Percentiles rank a stretch among this genome's conserved stretches.
Evolutionary conservation across 2,797 vertebrate genomes (phyloP).

Genomic region (Urophycis tenuis): DNA sequence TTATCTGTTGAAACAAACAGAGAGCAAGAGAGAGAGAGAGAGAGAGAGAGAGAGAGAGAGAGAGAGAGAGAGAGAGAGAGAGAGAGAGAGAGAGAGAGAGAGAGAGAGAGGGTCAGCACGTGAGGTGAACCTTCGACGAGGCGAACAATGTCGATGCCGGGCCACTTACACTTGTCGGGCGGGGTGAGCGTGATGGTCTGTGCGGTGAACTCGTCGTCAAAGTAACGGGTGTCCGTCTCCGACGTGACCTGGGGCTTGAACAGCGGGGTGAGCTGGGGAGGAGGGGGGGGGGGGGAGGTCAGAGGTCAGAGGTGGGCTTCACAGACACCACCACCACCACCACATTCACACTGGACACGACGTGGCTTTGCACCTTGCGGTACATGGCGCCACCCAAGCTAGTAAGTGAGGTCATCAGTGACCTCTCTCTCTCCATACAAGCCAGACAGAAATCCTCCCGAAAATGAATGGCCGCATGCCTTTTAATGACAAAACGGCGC

Average conservation of each 20-base stretch:
- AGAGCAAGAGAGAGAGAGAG: background rate
- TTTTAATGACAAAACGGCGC: no score
- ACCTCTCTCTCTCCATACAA: no score
- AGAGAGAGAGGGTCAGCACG: background rate
- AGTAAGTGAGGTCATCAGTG: background rate
- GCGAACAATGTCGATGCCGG: no score
- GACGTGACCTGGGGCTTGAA: constrained; percentile 88
- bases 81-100: background rate
- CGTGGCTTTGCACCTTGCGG: background rate
- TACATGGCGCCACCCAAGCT: background rate
- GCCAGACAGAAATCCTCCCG: no score
- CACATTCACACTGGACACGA: background rate
- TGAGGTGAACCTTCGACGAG: no score
- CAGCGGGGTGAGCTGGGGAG: constrained; percentile 72
- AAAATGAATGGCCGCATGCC: no score
- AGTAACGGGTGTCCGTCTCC: constrained; percentile 84
- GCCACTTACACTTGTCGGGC: constrained; percentile 79
- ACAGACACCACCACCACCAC: background rate
- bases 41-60: background rate
- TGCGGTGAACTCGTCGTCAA: constrained; percentile 86
- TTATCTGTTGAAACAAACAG: constrained; percentile 60
- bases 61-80: background rate
- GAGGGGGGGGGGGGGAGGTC: background rate
- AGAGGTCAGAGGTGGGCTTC: background rate
- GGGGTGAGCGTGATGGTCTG: constrained; percentile 87